These are phyloP conservation scores for Cyclargus thomasi DNA, from an alignment of 1,140 invertebrate genomes.

Conservation along the genomic window DNA sequence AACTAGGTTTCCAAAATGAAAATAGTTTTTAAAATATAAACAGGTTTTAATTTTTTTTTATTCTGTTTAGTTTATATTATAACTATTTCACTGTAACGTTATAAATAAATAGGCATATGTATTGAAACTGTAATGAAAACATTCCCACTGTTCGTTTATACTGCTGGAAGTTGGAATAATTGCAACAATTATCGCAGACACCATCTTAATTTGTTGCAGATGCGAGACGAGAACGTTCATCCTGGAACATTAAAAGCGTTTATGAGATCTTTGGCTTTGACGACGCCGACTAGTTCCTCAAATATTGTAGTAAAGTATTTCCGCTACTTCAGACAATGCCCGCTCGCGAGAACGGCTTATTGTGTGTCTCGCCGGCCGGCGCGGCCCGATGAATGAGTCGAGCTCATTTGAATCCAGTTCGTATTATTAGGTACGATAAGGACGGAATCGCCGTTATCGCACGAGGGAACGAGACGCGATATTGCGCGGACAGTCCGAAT, in stretches of 20 bases:
- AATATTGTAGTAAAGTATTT: slow-evolving; percentile 23
- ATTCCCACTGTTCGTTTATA: slow-evolving; percentile 2
- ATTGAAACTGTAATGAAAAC: background rate
- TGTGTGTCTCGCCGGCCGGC: slow-evolving; percentile 46
- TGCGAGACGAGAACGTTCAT: slow-evolving; percentile 12
- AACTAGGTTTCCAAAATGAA: no score
- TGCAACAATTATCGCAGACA: background rate
- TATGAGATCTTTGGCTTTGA: slow-evolving; percentile 35
- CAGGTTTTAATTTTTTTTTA: no score
- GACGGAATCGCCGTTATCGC: slow-evolving; percentile 23
- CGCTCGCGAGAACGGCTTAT: slow-evolving; percentile 36
- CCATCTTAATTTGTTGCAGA: slow-evolving; percentile 3
- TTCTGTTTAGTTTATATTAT: no score
- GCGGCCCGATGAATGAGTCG: slow-evolving; percentile 53
- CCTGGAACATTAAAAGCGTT: slow-evolving; percentile 18
- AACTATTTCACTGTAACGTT: background rate
- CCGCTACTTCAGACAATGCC: slow-evolving; percentile 30
- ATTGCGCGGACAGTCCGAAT: slow-evolving; percentile 49
- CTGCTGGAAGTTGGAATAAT: background rate
- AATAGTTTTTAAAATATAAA: no score
- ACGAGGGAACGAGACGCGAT: slow-evolving; percentile 26
- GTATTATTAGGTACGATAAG: slow-evolving; percentile 40
- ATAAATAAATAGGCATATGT: background rate
- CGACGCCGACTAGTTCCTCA: slow-evolving; percentile 18
- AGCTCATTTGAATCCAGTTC: slow-evolving; percentile 53